These are phyloP conservation scores for Eledona agricola DNA, from an alignment of 2,888 invertebrate genomes.

Conservation along the genomic window DNA sequence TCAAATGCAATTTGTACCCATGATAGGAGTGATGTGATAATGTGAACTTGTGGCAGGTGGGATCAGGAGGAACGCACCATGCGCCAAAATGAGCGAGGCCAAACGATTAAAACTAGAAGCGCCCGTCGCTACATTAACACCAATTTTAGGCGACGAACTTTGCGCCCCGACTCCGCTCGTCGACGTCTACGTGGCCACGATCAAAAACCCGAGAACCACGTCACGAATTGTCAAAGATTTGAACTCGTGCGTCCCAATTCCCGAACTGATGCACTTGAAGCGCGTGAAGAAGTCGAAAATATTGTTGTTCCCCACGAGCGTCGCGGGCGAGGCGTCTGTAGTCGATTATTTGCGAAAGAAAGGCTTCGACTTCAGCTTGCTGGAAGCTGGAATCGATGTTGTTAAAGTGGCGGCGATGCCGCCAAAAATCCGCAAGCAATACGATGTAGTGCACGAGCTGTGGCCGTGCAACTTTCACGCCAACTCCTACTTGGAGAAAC, in stretches of 20 bases:
- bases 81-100: constrained; percentile 39
- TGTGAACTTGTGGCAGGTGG: constrained; percentile 23
- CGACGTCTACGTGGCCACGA: constrained; percentile 69
- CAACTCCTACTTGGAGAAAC: constrained; percentile 75
- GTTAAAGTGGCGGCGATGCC: constrained; percentile 68
- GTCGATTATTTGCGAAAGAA: constrained; percentile 58
- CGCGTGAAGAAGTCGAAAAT: constrained; percentile 68
- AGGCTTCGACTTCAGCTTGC: constrained; percentile 64
- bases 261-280: constrained; percentile 75
- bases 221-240: constrained; percentile 70
- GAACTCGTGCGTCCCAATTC: constrained; percentile 69
- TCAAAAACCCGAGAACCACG: constrained; percentile 69
- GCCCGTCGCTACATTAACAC: constrained; percentile 38
- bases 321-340: constrained; percentile 50
- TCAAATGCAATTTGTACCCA: background rate
- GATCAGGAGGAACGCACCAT: no score
- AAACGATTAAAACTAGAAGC: constrained; percentile 50
- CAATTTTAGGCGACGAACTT: constrained; percentile 49
- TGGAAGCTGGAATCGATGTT: constrained; percentile 66
- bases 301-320: constrained; percentile 64
- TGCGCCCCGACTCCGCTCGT: constrained; percentile 55
- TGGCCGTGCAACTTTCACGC: constrained; percentile 92
- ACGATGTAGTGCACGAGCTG: constrained; percentile 66
- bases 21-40: constrained; percentile 12
- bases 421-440: constrained; percentile 75